These are phyloP conservation scores for Agapetus fuscipes DNA, from an alignment of 2,888 invertebrate species.

Conservation along the genomic window DNA sequence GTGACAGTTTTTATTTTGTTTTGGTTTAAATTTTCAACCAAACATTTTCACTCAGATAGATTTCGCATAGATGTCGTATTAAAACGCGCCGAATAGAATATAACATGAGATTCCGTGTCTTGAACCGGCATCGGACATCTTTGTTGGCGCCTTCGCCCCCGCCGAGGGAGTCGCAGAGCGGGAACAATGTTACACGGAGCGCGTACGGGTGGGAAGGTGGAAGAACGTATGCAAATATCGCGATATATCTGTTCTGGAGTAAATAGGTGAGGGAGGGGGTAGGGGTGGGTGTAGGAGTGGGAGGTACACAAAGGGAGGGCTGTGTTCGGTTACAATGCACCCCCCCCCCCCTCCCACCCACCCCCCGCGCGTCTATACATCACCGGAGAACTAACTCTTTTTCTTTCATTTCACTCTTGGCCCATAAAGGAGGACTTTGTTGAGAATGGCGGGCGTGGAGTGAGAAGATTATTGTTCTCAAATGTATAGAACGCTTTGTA, in stretches of 20 bases:
- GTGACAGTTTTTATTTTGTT: too few relatives aligned
- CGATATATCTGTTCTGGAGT: slow-evolving; percentile 20
- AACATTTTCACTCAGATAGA: too few relatives aligned
- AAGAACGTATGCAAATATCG: slow-evolving; percentile 20
- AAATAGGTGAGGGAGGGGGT: slow-evolving; percentile 11
- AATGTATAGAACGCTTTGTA: slow-evolving; percentile 23
- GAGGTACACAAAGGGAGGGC: slow-evolving; percentile 10
- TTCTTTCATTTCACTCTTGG: slow-evolving; percentile 23
- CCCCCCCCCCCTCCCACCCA: slow-evolving; percentile 17
- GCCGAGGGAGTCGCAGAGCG: slow-evolving; percentile 1
- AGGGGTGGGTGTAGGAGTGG: slow-evolving; percentile 15
- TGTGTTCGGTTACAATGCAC: slow-evolving; percentile 3
- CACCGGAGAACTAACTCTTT: slow-evolving; percentile 23
- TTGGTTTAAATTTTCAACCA: too few relatives aligned
- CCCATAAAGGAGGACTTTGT: slow-evolving; percentile 23
- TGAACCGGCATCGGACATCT: slow-evolving; percentile 9
- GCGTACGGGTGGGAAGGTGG: slow-evolving; percentile 3
- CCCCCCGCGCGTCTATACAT: slow-evolving; percentile 20
- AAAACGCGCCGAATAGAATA: too few relatives aligned
- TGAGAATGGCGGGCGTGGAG: slow-evolving; percentile 21
- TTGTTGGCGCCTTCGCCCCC: not conserved
- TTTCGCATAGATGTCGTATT: too few relatives aligned
- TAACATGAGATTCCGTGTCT: too few relatives aligned
- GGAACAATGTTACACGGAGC: slow-evolving; percentile 14
- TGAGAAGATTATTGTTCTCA: slow-evolving; percentile 23